Evolutionary conservation across 2,888 invertebrate species (phyloP).

Genomic region (Plutella xylostella): DNA sequence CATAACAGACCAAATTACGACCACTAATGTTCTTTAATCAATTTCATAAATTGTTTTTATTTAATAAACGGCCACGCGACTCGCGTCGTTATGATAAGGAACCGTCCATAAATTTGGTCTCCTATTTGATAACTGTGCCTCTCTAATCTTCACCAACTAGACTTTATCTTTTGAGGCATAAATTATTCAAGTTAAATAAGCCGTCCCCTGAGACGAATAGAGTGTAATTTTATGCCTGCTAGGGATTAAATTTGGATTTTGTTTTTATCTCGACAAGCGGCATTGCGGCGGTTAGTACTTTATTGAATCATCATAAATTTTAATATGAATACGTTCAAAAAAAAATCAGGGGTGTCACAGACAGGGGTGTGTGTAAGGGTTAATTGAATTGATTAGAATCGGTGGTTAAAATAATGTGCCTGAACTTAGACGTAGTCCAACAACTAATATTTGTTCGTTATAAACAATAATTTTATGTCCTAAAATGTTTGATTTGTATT

Average conservation of each 20-base stretch:
- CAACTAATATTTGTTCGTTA: too few species aligned
- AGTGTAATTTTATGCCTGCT: slow-evolving; percentile 56
- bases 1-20: too few species aligned
- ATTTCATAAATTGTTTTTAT: slow-evolving; percentile 37
- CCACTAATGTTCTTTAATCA: slow-evolving; percentile 34
- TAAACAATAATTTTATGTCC: too few species aligned
- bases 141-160: slow-evolving; percentile 36
- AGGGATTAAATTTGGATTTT: slow-evolving; percentile 34
- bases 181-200: slow-evolving; percentile 48
- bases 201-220: slow-evolving; percentile 39
- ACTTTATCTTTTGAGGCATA: slow-evolving; percentile 45
- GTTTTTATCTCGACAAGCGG: slow-evolving; percentile 38
- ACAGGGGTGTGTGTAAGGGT: slow-evolving; percentile 15
- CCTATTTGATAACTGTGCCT: slow-evolving; percentile 45
- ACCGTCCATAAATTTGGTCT: slow-evolving; percentile 42
- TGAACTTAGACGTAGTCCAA: too few species aligned
- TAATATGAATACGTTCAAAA: slow-evolving; percentile 38
- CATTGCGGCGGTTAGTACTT: slow-evolving; percentile 33
- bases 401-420: background rate
- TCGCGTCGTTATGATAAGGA: slow-evolving; percentile 43
- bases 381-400: slow-evolving; percentile 1
- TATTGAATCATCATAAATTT: slow-evolving; percentile 68
- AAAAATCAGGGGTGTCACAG: slow-evolving; percentile 44
- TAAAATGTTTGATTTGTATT: too few species aligned
- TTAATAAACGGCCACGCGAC: slow-evolving; percentile 47